Evolutionary conservation across 2,113 vertebrate genomes (phyloP), one percentile per base, ranked within the genome.

Genomic region (Ceyx cyanopectus): DNA sequence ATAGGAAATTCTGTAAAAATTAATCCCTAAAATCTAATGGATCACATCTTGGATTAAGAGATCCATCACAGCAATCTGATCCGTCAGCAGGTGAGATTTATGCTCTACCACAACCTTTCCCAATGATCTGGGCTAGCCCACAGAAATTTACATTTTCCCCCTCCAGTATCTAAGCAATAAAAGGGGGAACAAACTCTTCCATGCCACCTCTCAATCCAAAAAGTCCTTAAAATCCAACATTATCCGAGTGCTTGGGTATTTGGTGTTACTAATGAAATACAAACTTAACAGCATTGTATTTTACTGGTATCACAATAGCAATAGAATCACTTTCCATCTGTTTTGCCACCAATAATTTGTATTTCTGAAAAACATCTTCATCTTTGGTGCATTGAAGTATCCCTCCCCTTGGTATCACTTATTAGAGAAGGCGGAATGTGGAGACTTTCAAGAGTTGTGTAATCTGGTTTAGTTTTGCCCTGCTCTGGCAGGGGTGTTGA

Each of bases 101-200:
- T 40, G 63, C 14, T 79, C 17, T 26, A 7, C 14, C 58, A 14
- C 27, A 69, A 2, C 16, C 26, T 77, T 83, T 65, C 37, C 75
- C 43, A 24, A 1, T 0, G 1, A 6, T 41, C 40, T 57, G 10
- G 10, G 7, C 9, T 56, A 7, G 63, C 19, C 54, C 34, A 29
- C 7, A 18, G 61, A 26, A 56, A 24, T 32, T 34, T n/a, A 4
- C 27, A 46, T 75, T 66, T 54, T 10, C 32, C 6, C 48, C 53
- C 46, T 70, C 11, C 22, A 29, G 8, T 6, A 19, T 56, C 27
- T 54, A 48, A 40, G 32, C 29, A 48, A 2, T 22, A 14, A 12
- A 81, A 22, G 8, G 16, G 27, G 48, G 34, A 20, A 67, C 14
- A 43, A 62, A 58, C 30, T 56, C 46, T 34, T 14, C 62, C 0